Percentiles rank a stretch among this genome's conserved stretches.
Conservation (phyloP, 2,113 vertebrate genomes). For the Oxyura jamaicensis region DNA sequence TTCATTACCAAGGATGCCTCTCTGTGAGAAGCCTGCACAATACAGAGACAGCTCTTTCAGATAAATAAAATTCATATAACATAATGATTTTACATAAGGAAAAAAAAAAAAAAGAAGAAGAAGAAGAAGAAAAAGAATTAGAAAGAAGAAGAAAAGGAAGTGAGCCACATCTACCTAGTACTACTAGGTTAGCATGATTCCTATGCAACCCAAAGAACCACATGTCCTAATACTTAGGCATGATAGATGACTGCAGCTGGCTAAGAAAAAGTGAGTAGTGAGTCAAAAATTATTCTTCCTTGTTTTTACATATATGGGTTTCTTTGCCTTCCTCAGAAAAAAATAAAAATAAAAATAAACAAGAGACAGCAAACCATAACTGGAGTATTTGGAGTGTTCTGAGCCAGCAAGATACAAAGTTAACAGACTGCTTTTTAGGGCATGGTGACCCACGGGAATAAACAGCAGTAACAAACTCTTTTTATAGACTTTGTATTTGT, state of each 20-base stretch:
- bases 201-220: not conserved
- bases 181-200: not conserved
- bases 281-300: not conserved
- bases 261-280: not conserved
- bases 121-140: not conserved
- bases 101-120: not conserved
- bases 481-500: not conserved
- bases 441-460: constrained; percentile 5
- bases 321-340: not conserved
- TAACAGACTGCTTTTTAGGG: not conserved
- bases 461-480: not conserved
- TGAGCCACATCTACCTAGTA: not conserved
- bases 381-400: not conserved
- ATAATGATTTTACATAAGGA: not conserved
- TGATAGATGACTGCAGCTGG: not conserved
- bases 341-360: no score
- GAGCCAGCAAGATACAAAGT: not conserved
- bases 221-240: not conserved
- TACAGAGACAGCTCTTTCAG: not conserved
- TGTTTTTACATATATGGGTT: not conserved
- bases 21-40: not conserved
- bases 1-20: not conserved
- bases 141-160: not conserved
- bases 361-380: not conserved
- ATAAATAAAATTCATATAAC: not conserved